phyloP scores from a whole-genome alignment of 1,140 invertebrate species.

The Nylanderia fulva region DNA sequence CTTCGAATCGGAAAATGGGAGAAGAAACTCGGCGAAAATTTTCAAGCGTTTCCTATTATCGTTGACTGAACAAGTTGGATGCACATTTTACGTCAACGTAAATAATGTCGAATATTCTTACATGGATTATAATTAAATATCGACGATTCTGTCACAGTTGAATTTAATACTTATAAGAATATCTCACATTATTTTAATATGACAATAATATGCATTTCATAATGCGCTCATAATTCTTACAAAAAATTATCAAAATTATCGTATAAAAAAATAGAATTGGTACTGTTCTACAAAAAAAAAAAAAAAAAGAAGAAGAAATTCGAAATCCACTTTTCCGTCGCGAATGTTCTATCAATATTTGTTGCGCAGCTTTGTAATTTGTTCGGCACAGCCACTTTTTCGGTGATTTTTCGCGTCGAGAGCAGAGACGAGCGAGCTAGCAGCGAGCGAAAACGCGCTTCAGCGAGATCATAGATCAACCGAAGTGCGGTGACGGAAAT shows the following conservation, averaged over 20 bases:
- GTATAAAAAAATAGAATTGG: neutral
- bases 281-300: neutral
- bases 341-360: conserved; percentile 13
- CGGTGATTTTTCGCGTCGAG: conserved; percentile 28
- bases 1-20: no score
- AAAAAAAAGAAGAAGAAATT: no score
- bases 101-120: no score
- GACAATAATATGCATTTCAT: no score
- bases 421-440: conserved; percentile 46
- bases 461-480: conserved; percentile 61
- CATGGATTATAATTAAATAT: no score
- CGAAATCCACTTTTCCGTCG: conserved; percentile 28
- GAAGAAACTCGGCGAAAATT: no score
- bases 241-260: neutral
- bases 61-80: no score
- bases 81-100: no score
- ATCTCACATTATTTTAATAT: no score
- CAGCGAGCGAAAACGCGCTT: conserved; percentile 41
- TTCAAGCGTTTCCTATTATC: no score
- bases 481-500: conserved; percentile 24
- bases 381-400: neutral
- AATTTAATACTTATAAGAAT: no score
- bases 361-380: conserved; percentile 7
- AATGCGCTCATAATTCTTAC: neutral
- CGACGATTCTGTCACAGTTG: no score